These are phyloP conservation scores for Tubulanus polymorphus DNA, from an alignment of 2,888 invertebrate species.

Conservation along the genomic window DNA sequence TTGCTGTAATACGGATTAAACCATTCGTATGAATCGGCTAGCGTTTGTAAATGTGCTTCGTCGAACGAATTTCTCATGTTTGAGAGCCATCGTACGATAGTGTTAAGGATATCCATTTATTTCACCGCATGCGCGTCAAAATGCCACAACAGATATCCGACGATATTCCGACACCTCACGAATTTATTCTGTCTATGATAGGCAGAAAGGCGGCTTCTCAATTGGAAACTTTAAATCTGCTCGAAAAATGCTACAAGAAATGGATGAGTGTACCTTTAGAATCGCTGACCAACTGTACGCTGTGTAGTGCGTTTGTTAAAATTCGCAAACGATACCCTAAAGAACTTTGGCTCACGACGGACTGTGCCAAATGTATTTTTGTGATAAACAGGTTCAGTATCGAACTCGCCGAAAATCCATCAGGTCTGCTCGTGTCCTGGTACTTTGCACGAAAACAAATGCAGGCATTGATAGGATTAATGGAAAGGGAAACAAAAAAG, in stretches of 20 bases:
- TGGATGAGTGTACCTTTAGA: neutral
- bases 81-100: constrained; percentile 1
- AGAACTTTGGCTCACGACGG: neutral
- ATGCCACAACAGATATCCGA: neutral
- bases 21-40: constrained; percentile 2
- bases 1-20: neutral
- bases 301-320: neutral
- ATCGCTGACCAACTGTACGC: neutral
- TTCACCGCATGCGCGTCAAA: neutral
- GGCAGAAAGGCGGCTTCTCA: neutral
- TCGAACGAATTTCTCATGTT: constrained; percentile 3
- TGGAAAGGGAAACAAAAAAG: neutral
- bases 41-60: constrained; percentile 1
- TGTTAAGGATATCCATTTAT: neutral
- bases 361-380: constrained; percentile 2
- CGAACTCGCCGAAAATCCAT: neutral
- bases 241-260: neutral
- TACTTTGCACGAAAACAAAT: neutral
- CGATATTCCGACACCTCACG: constrained; percentile 1
- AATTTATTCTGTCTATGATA: neutral
- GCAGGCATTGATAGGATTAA: neutral
- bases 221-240: neutral
- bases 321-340: neutral
- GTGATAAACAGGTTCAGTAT: neutral
- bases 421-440: neutral